Evolutionary conservation across 2,888 invertebrate genomes (phyloP).

Genomic region (Dicroscelio sp.): DNA sequence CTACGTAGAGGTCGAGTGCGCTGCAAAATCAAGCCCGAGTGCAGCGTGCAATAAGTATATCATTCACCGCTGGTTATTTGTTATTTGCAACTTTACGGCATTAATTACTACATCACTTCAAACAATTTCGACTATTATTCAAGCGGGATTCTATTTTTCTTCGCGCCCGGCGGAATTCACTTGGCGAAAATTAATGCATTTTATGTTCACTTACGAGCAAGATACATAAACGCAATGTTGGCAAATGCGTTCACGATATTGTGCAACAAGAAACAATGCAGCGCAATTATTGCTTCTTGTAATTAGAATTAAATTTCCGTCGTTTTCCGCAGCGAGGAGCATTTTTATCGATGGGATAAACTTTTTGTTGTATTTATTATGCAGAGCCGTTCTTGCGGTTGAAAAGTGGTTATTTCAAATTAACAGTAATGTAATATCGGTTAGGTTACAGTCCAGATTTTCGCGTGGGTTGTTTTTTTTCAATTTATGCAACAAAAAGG

Average conservation of each 20-base stretch:
- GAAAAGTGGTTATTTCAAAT: too few relatives aligned
- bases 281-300: neutral
- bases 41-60: constrained; percentile 45
- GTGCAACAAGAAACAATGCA: neutral
- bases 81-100: constrained; percentile 36
- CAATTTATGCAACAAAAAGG: too few relatives aligned
- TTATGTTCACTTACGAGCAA: neutral
- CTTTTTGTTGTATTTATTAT: too few relatives aligned
- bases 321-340: too few relatives aligned
- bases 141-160: constrained; percentile 32
- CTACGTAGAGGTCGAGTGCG: too few relatives aligned
- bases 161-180: neutral
- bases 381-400: too few relatives aligned
- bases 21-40: constrained; percentile 40
- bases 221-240: neutral
- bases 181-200: constrained; percentile 22
- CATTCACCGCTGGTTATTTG: constrained; percentile 30
- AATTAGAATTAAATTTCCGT: too few relatives aligned
- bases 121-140: constrained; percentile 57
- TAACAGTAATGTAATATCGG: too few relatives aligned
- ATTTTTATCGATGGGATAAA: too few relatives aligned
- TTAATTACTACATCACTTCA: constrained; percentile 37
- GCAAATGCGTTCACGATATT: neutral
- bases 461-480: too few relatives aligned
- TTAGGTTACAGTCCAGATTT: too few relatives aligned